A percentile compares a stretch with the other conserved stretches of the same genome.
Evolutionary conservation across 2,797 vertebrate species (phyloP).

Genomic region (Parambassis ranga): DNA sequence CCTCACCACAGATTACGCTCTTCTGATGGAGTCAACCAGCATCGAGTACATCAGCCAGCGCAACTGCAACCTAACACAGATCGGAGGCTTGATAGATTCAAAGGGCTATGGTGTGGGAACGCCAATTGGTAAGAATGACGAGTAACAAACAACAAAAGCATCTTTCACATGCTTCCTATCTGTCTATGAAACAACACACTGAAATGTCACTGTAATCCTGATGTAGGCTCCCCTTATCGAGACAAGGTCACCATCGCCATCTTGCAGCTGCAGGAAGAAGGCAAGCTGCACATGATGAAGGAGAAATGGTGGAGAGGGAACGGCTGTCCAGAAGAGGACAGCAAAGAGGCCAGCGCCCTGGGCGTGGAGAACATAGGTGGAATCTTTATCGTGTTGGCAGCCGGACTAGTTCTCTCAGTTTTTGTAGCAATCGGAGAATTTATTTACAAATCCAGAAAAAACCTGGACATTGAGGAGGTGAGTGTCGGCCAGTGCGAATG

Average conservation of each 20-base stretch:
- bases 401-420: slow-evolving; percentile 95
- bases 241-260: slow-evolving; percentile 98
- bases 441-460: slow-evolving; percentile 94
- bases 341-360: slow-evolving; percentile 95
- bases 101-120: slow-evolving; percentile 99
- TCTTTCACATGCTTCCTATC: background rate
- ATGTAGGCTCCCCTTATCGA: slow-evolving; percentile 93
- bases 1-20: slow-evolving; percentile 94
- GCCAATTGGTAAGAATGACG: slow-evolving; percentile 88
- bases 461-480: slow-evolving; percentile 93
- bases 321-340: slow-evolving; percentile 96
- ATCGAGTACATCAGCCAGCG: slow-evolving; percentile 98
- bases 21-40: slow-evolving; percentile 98
- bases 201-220: background rate
- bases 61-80: slow-evolving; percentile 99
- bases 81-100: slow-evolving; percentile 95
- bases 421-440: slow-evolving; percentile 98
- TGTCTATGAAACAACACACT: background rate
- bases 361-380: slow-evolving; percentile 98
- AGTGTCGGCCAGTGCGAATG: slow-evolving; percentile 83
- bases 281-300: slow-evolving; percentile 99
- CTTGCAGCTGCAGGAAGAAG: slow-evolving; percentile 96
- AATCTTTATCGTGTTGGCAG: slow-evolving; percentile 98
- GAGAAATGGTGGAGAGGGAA: slow-evolving; percentile 99
- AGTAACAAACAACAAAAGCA: background rate